These are phyloP conservation scores for Syngnathoides biaculeatus DNA, from an alignment of 2,113 vertebrate genomes.

Conservation along the genomic window DNA sequence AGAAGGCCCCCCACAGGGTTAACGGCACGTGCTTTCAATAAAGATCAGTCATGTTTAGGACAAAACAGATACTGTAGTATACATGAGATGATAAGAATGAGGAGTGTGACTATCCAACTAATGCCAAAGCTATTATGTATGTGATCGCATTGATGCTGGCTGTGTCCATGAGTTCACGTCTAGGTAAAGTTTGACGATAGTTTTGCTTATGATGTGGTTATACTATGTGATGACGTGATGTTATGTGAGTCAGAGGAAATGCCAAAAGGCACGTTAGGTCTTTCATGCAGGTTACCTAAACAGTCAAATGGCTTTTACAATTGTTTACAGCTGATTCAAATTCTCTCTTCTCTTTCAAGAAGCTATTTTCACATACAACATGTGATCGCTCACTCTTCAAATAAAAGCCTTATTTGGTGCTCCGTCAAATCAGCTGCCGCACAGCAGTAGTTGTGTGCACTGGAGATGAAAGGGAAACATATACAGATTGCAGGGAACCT, in stretches of 20 bases:
- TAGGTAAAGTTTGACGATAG: not conserved
- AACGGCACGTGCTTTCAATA: conserved; percentile 58
- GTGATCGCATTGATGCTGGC: not conserved
- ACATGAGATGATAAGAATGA: conserved; percentile 12
- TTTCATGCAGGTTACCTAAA: not conserved
- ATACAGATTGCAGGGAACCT: conserved; percentile 8
- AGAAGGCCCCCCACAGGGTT: conserved; percentile 49
- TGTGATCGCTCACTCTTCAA: conserved; percentile 8
- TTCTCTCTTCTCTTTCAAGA: not conserved
- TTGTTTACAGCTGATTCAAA: conserved; percentile 17
- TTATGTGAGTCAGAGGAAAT: conserved; percentile 51
- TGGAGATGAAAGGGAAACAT: conserved; percentile 35
- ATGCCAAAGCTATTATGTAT: not conserved
- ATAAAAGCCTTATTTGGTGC: conserved; percentile 18
- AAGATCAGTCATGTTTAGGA: conserved; percentile 21
- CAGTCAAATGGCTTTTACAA: not conserved
- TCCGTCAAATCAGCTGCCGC: conserved; percentile 22
- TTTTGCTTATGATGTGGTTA: not conserved
- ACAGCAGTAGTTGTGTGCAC: conserved; percentile 19
- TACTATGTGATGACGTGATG: conserved; percentile 10
- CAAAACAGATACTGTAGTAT: conserved; percentile 4
- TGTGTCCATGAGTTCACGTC: conserved; percentile 5
- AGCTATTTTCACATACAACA: conserved; percentile 12
- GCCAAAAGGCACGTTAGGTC: conserved; percentile 29
- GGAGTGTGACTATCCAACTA: conserved; percentile 1